Conservation (phyloP, 2,888 invertebrate genomes). For the Eurytoma californica region DNA sequence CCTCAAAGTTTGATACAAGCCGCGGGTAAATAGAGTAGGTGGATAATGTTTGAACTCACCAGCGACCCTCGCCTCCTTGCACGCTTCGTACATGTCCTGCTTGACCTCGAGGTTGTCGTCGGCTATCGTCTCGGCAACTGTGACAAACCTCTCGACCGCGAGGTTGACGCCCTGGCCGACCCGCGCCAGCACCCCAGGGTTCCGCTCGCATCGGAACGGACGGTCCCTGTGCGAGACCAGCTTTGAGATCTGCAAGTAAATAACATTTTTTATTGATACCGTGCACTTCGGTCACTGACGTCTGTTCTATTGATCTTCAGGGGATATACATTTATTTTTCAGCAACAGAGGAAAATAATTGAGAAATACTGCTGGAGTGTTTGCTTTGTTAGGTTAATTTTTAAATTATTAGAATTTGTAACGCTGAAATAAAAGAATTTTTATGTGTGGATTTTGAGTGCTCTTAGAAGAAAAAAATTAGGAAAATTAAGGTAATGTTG, state of each 20-base stretch:
- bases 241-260: slow-evolving; percentile 87
- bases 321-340: background rate
- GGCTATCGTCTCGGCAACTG: slow-evolving; percentile 98
- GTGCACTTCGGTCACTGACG: background rate
- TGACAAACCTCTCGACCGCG: slow-evolving; percentile 98
- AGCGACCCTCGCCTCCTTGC: slow-evolving; percentile 96
- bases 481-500: background rate
- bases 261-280: background rate
- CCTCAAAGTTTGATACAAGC: too few species aligned
- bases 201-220: slow-evolving; percentile 78
- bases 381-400: background rate
- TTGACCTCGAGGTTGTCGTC: slow-evolving; percentile 98
- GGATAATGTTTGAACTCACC: slow-evolving; percentile 79
- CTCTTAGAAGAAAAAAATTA: background rate
- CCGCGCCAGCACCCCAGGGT: slow-evolving; percentile 86
- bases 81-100: slow-evolving; percentile 98
- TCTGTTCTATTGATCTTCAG: background rate
- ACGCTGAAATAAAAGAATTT: background rate
- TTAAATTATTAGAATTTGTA: background rate
- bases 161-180: slow-evolving; percentile 97
- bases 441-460: background rate
- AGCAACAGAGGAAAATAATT: background rate
- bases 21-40: too few species aligned
- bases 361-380: background rate
- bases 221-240: slow-evolving; percentile 88